Percentiles rank a stretch among this genome's conserved stretches.
These are phyloP conservation scores for Lampris incognitus DNA, from an alignment of 2,113 vertebrate species.

Conservation along the genomic window DNA sequence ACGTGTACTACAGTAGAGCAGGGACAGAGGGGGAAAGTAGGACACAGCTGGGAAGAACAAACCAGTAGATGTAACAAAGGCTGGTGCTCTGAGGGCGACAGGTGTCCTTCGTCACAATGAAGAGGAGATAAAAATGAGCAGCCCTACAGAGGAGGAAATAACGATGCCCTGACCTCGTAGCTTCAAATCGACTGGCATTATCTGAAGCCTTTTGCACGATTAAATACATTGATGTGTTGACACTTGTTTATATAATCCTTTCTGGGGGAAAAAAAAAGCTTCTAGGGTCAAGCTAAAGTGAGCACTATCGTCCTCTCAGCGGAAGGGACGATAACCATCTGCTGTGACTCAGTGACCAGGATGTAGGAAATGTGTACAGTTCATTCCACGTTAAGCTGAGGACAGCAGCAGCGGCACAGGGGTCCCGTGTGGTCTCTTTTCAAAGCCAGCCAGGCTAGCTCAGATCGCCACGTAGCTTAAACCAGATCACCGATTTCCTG, in stretches of 20 bases:
- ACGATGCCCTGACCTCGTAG: neutral
- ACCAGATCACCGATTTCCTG: neutral
- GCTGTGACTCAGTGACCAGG: conserved; percentile 16
- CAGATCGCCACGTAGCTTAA: neutral
- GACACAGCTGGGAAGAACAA: conserved; percentile 70
- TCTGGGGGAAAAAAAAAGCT: conserved; percentile 13
- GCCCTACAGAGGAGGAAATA: neutral
- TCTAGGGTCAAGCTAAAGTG: neutral
- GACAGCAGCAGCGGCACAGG: neutral
- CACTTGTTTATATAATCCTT: conserved; percentile 27
- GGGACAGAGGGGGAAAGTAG: conserved; percentile 64
- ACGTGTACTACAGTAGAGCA: conserved; percentile 36
- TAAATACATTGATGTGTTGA: neutral
- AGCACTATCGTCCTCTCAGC: conserved; percentile 1
- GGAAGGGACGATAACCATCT: conserved; percentile 8
- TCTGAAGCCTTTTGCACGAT: neutral
- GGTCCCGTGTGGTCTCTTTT: neutral
- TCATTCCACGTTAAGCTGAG: conserved; percentile 7
- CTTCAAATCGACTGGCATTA: neutral
- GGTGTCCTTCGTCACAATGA: conserved; percentile 28
- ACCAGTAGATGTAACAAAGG: conserved; percentile 51
- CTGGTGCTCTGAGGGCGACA: conserved; percentile 50
- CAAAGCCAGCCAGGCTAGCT: neutral
- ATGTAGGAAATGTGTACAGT: conserved; percentile 2
- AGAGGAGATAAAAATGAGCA: conserved; percentile 18